These are phyloP conservation scores for Caenorhabditis brenneri DNA, from an alignment of 1,140 invertebrate genomes.

Conservation along the genomic window DNA sequence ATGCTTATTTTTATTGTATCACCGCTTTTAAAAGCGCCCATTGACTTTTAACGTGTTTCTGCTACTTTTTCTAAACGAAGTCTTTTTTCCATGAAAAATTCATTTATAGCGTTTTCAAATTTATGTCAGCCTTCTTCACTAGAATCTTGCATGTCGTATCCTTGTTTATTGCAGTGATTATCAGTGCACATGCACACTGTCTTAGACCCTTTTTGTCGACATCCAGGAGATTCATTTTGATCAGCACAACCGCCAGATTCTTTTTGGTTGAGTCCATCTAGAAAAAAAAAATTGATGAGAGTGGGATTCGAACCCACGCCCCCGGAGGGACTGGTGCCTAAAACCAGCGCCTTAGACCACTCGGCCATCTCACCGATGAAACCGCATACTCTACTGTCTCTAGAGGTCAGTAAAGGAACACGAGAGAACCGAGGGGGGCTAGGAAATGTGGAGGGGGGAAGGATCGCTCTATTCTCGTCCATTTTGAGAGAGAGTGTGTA, in stretches of 20 bases:
- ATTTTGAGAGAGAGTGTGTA: neutral
- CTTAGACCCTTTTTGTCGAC: neutral
- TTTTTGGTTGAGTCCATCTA: neutral
- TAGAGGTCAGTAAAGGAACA: neutral
- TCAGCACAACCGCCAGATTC: neutral
- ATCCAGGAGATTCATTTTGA: neutral
- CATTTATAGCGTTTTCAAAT: neutral
- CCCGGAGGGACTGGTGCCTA: constrained; percentile 73
- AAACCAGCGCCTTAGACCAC: constrained; percentile 74
- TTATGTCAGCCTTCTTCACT: neutral
- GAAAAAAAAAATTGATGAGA: constrained; percentile 48
- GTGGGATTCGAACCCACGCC: constrained; percentile 73
- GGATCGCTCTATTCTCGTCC: neutral
- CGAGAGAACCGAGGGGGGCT: neutral
- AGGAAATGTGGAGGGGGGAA: neutral
- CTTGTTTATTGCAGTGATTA: constrained; percentile 5
- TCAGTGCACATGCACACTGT: neutral
- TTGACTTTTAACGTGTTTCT: neutral
- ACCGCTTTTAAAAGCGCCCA: neutral
- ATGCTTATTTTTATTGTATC: neutral
- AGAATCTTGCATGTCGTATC: neutral
- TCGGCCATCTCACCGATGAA: constrained; percentile 72
- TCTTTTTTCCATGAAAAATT: neutral
- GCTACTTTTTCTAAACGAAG: neutral
- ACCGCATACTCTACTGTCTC: neutral